Evolutionary conservation across 1,140 invertebrate genomes (phyloP).

Genomic region (Nephila pilipes): DNA sequence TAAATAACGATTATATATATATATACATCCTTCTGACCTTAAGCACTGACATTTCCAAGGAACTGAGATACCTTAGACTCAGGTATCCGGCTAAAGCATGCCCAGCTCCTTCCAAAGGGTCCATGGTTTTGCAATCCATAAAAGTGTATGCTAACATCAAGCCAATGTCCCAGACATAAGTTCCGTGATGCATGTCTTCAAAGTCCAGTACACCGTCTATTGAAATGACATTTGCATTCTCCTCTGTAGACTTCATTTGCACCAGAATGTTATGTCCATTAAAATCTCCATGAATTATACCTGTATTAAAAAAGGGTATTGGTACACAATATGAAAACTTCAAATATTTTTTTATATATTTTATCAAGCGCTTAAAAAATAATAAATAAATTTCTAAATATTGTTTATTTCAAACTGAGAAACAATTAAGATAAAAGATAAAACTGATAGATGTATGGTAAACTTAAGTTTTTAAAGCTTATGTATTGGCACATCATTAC

Average conservation of each 20-base stretch:
- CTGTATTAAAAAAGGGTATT: constrained; percentile 80
- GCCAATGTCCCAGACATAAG: constrained; percentile 91
- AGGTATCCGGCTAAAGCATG: constrained; percentile 89
- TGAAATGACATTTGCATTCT: constrained; percentile 78
- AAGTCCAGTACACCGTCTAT: constrained; percentile 88
- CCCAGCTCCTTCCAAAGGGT: constrained; percentile 85
- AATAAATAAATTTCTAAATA: too few relatives aligned
- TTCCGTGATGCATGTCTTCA: constrained; percentile 88
- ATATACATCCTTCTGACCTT: constrained; percentile 82
- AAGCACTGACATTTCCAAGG: constrained; percentile 86
- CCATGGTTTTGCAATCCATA: constrained; percentile 84
- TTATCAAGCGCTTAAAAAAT: too few relatives aligned
- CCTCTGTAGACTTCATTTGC: constrained; percentile 78
- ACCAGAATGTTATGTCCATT: constrained; percentile 94
- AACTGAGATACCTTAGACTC: constrained; percentile 83
- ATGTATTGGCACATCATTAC: too few relatives aligned
- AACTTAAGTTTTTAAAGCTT: too few relatives aligned
- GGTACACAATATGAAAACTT: too few relatives aligned
- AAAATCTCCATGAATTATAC: constrained; percentile 93
- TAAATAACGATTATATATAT: background rate
- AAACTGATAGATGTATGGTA: too few relatives aligned
- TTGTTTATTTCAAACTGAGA: too few relatives aligned
- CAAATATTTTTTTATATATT: too few relatives aligned
- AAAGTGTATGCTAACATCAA: constrained; percentile 91
- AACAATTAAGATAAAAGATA: too few relatives aligned